A percentile compares a stretch with the other conserved stretches of the same genome.
These are phyloP conservation scores for Lepidothrix coronata DNA, from an alignment of 2,113 vertebrate genomes.

Conservation along the genomic window DNA sequence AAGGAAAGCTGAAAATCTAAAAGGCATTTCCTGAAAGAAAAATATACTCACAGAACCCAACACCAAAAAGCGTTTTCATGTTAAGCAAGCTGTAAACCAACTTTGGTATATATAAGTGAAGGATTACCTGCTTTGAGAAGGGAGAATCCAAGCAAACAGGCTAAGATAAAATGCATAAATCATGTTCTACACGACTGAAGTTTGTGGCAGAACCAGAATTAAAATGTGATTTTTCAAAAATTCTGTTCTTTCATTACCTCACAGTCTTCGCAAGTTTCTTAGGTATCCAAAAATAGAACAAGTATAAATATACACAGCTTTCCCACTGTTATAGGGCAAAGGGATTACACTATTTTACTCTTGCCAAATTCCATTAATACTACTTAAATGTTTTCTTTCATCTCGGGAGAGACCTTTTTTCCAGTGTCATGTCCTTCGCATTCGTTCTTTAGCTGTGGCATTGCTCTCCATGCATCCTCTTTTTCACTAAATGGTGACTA, in stretches of 20 bases:
- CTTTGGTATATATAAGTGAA: not conserved
- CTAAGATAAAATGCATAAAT: not conserved
- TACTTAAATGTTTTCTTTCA: not conserved
- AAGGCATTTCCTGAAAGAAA: not conserved
- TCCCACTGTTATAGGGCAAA: not conserved
- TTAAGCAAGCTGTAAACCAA: not conserved
- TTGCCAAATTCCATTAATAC: not conserved
- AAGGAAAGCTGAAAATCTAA: not conserved
- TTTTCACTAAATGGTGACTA: not conserved
- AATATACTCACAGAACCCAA: not conserved
- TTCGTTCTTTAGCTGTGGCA: not conserved
- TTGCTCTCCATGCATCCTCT: not conserved
- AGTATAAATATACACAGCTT: not conserved
- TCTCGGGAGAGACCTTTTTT: not conserved
- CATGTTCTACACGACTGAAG: rapidly evolving
- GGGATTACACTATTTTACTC: not conserved
- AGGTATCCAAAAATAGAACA: not conserved
- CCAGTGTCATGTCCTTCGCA: not conserved
- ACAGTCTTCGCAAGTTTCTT: not conserved
- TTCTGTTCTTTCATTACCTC: not conserved
- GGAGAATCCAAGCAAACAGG: not conserved
- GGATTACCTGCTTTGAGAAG: not conserved
- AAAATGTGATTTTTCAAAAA: not conserved
- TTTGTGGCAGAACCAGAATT: not conserved
- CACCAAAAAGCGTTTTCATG: not conserved